These are phyloP conservation scores for Silurus meridionalis DNA, from an alignment of 2,113 vertebrate species.

Conservation along the genomic window DNA sequence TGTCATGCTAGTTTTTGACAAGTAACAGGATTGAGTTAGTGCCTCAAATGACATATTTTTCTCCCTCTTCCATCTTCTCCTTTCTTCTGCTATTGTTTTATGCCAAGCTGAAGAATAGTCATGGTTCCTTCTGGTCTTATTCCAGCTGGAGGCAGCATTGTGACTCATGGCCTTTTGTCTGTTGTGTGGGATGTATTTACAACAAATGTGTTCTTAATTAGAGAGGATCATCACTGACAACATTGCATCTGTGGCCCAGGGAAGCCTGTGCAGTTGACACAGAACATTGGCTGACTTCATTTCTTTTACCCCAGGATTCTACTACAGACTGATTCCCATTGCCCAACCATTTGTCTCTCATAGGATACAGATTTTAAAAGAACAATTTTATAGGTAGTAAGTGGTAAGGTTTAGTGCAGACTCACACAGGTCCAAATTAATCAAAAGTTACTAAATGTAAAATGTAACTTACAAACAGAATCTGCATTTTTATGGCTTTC, in stretches of 20 bases:
- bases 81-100: constrained; percentile 1
- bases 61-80: not conserved
- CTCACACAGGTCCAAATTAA: not conserved
- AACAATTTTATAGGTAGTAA: not conserved
- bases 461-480: not conserved
- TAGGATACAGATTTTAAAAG: not conserved
- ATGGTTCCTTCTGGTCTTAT: constrained; percentile 7
- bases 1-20: not conserved
- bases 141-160: constrained; percentile 14
- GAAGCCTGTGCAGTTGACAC: not conserved
- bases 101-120: constrained; percentile 8
- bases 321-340: not conserved
- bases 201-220: constrained; percentile 42
- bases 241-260: not conserved
- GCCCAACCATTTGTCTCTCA: not conserved
- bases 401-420: not conserved
- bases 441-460: no score
- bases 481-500: not conserved
- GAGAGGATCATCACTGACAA: not conserved
- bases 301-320: not conserved
- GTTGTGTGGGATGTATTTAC: constrained; percentile 6
- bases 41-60: not conserved
- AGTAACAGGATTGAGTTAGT: not conserved
- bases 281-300: not conserved
- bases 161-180: constrained; percentile 7